These are phyloP conservation scores for Sphinx pinastri DNA, from an alignment of 2,888 invertebrate species.

Conservation along the genomic window DNA sequence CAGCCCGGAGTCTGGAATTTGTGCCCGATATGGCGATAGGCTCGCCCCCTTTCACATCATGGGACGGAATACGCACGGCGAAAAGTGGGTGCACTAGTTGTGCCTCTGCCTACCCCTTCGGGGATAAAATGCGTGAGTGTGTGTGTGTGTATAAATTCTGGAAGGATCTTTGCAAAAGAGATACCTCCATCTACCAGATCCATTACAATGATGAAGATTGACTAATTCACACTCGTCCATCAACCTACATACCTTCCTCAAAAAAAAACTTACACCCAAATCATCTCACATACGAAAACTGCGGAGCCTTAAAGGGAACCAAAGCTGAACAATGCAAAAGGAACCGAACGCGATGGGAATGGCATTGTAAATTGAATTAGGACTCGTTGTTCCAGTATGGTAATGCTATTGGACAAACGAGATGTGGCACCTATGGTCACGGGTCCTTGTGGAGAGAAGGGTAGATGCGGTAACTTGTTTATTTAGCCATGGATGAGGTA, in stretches of 20 bases:
- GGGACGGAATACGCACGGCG: no score
- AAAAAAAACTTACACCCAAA: background rate
- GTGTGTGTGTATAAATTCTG: no score
- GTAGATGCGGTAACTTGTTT: slow-evolving; percentile 1
- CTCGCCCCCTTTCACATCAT: no score
- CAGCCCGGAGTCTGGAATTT: no score
- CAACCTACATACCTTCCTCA: background rate
- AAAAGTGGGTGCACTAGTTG: no score
- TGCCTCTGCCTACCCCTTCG: no score
- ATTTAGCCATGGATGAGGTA: background rate
- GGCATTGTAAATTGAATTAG: slow-evolving; percentile 59
- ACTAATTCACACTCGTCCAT: no score
- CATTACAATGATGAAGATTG: no score
- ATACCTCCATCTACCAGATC: no score
- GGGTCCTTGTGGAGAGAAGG: slow-evolving; percentile 35
- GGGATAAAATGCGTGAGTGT: no score
- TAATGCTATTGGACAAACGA: slow-evolving; percentile 52
- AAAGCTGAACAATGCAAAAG: slow-evolving; percentile 31
- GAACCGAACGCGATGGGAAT: slow-evolving; percentile 42
- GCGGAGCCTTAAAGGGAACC: slow-evolving; percentile 16
- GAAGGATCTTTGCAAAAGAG: no score
- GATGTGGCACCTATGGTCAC: slow-evolving; percentile 46
- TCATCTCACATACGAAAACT: background rate
- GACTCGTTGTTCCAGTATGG: slow-evolving; percentile 51
- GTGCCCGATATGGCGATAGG: no score